These are phyloP conservation scores for Diplodus sargus DNA, from an alignment of 2,797 vertebrate genomes.

Conservation along the genomic window DNA sequence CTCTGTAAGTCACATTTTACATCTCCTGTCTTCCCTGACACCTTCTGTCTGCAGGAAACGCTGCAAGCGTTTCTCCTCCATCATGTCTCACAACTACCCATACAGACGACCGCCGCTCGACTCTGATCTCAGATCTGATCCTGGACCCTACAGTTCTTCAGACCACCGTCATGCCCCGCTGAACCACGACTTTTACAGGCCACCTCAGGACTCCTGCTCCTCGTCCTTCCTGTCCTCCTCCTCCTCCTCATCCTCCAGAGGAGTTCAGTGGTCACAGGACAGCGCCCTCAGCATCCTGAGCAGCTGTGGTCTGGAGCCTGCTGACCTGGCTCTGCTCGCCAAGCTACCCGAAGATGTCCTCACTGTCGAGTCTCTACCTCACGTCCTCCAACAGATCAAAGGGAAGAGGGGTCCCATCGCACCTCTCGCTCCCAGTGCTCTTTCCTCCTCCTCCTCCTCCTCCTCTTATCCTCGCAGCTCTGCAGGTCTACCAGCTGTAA, in stretches of 20 bases:
- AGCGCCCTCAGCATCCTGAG: slow-evolving; percentile 75
- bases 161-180: slow-evolving; percentile 9
- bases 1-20: slow-evolving; percentile 19
- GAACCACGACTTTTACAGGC: slow-evolving; percentile 36
- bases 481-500: neutral
- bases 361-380: slow-evolving; percentile 79
- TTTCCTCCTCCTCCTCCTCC: slow-evolving; percentile 30
- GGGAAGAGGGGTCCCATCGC: slow-evolving; percentile 43
- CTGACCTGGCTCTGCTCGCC: slow-evolving; percentile 79
- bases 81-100: slow-evolving; percentile 76
- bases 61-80: slow-evolving; percentile 49
- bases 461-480: slow-evolving; percentile 44
- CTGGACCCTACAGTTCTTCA: slow-evolving; percentile 29
- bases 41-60: slow-evolving; percentile 71
- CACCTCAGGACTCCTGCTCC: slow-evolving; percentile 40
- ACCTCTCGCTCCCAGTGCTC: neutral
- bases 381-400: slow-evolving; percentile 81
- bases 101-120: slow-evolving; percentile 40
- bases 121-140: slow-evolving; percentile 47
- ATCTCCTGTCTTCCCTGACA: slow-evolving; percentile 66
- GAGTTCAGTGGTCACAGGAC: slow-evolving; percentile 45
- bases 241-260: slow-evolving; percentile 34
- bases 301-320: slow-evolving; percentile 81
- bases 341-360: slow-evolving; percentile 82
- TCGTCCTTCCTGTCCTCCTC: slow-evolving; percentile 9